phyloP scores from a whole-genome alignment of 2,797 vertebrate genomes.

The Halcyon smyrnensis region DNA sequence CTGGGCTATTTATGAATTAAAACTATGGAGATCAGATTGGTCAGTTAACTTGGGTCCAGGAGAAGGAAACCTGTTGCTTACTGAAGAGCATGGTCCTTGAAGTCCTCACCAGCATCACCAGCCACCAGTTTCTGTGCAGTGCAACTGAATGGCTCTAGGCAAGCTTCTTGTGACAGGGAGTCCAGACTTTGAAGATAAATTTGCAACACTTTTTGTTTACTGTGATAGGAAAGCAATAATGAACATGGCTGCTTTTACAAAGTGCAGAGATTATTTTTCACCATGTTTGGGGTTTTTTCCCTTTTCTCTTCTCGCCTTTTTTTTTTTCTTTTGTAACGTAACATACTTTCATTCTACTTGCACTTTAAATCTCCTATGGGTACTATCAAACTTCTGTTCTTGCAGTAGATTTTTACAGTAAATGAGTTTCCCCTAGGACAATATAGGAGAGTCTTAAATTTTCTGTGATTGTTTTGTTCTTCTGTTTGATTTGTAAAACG shows the following conservation, averaged over 20 bases:
- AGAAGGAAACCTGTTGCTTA: not conserved
- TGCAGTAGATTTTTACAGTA: not conserved
- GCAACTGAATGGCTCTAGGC: not conserved
- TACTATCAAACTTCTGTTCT: not conserved
- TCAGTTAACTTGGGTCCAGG: not conserved
- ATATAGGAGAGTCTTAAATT: not conserved
- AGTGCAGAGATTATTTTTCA: not conserved
- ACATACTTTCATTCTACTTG: not conserved
- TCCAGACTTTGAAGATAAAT: not conserved
- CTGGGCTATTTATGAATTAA: not conserved
- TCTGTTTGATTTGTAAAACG: constrained; percentile 39
- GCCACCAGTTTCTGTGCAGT: not conserved
- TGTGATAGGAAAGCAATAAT: not conserved
- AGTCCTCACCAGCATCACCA: not conserved
- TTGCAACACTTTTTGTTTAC: not conserved
- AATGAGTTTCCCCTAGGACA: not conserved
- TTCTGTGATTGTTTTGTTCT: constrained; percentile 1
- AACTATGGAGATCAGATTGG: not conserved
- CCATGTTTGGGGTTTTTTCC: not conserved
- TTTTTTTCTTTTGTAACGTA: not conserved
- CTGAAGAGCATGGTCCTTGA: not conserved
- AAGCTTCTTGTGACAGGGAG: not conserved
- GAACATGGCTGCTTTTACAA: not conserved
- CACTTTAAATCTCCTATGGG: not conserved
- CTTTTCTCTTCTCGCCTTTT: not conserved